These are phyloP conservation scores for Ennomos fuscantarius DNA, from an alignment of 2,888 invertebrate genomes.

Conservation along the genomic window DNA sequence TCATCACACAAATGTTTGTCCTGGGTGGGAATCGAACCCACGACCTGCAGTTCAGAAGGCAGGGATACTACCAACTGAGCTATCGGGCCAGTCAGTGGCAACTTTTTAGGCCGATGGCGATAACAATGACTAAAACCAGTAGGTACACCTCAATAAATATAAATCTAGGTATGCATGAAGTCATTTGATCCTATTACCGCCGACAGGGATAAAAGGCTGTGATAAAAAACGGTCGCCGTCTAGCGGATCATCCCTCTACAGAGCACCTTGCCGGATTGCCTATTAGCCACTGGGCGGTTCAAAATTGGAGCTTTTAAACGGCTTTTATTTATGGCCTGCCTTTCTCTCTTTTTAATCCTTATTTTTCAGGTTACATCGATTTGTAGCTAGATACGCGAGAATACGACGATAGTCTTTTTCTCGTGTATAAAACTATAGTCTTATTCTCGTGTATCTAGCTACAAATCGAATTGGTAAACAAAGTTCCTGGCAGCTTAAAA, in stretches of 20 bases:
- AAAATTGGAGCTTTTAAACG: slow-evolving; percentile 23
- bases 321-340: slow-evolving; percentile 24
- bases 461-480: too few relatives aligned
- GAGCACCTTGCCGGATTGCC: slow-evolving; percentile 31
- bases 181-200: slow-evolving; percentile 29
- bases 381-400: neutral
- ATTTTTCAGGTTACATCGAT: slow-evolving; percentile 16
- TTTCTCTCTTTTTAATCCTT: slow-evolving; percentile 16
- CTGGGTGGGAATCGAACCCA: too few relatives aligned
- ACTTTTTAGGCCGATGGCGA: too few relatives aligned
- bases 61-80: too few relatives aligned
- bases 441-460: too few relatives aligned
- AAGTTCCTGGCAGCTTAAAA: too few relatives aligned
- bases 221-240: slow-evolving; percentile 21
- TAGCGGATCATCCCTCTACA: slow-evolving; percentile 28
- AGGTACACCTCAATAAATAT: too few relatives aligned
- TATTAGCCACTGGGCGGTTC: slow-evolving; percentile 24
- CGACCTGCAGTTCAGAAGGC: too few relatives aligned
- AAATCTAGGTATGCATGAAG: neutral
- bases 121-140: too few relatives aligned
- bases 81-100: neutral
- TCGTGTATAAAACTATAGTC: too few relatives aligned
- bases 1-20: too few relatives aligned
- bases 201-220: slow-evolving; percentile 23
- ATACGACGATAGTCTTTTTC: too few relatives aligned